Conservation (phyloP, 2,113 vertebrate species). For the Merops nubicus region DNA sequence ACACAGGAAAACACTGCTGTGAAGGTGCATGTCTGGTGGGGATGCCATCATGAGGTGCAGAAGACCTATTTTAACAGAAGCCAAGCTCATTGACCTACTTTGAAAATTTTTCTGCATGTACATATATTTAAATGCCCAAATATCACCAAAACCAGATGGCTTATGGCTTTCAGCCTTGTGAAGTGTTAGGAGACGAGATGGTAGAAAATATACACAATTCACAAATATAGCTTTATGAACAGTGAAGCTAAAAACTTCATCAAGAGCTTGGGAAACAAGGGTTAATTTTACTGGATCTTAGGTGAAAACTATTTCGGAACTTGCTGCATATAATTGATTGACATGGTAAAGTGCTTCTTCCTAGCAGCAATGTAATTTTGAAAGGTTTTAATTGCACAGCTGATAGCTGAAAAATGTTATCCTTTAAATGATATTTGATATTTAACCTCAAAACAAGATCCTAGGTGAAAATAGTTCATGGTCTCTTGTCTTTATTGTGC, state of each 20-base stretch:
- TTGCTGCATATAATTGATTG: neutral
- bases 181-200: neutral
- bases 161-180: neutral
- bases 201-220: neutral
- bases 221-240: neutral
- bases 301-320: neutral
- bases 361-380: neutral
- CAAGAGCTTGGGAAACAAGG: neutral
- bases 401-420: neutral
- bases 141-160: neutral
- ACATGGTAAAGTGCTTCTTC: neutral
- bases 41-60: neutral
- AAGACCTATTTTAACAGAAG: neutral
- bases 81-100: neutral
- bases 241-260: neutral
- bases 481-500: neutral
- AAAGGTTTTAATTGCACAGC: neutral
- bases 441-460: neutral
- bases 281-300: neutral
- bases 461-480: neutral
- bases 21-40: neutral
- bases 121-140: neutral
- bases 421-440: neutral
- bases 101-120: neutral
- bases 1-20: neutral